These are phyloP conservation scores for Sympetrum striolatum DNA, from an alignment of 2,888 invertebrate species.

Conservation along the genomic window DNA sequence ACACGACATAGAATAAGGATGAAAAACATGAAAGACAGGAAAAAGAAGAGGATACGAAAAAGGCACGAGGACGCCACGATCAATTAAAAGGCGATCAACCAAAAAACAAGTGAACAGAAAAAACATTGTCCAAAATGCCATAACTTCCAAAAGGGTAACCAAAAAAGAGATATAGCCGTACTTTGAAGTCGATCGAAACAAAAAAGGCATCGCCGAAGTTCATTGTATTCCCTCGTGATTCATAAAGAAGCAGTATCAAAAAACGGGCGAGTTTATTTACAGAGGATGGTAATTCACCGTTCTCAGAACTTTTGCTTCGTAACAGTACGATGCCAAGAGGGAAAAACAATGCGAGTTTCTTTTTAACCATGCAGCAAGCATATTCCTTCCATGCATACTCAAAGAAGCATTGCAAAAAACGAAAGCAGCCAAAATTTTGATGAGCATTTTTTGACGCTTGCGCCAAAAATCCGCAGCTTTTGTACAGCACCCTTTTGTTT, in stretches of 20 bases:
- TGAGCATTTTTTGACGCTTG: background rate
- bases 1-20: background rate
- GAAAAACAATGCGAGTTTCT: conserved; percentile 1
- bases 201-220: background rate
- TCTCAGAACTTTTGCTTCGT: background rate
- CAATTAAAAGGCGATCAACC: background rate
- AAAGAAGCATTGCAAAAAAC: conserved; percentile 24
- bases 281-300: background rate
- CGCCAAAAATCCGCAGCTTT: background rate
- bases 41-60: background rate
- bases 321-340: background rate
- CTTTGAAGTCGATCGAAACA: background rate
- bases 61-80: background rate
- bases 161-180: background rate
- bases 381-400: conserved; percentile 29
- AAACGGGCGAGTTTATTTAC: background rate
- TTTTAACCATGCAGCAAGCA: conserved; percentile 36
- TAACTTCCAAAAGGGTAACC: background rate
- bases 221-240: background rate
- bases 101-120: background rate
- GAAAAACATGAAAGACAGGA: background rate
- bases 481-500: background rate
- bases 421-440: conserved; percentile 23
- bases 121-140: background rate
- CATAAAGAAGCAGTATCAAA: background rate